Conservation (phyloP, 1,140 invertebrate species). For the Drosophila jambulina region DNA sequence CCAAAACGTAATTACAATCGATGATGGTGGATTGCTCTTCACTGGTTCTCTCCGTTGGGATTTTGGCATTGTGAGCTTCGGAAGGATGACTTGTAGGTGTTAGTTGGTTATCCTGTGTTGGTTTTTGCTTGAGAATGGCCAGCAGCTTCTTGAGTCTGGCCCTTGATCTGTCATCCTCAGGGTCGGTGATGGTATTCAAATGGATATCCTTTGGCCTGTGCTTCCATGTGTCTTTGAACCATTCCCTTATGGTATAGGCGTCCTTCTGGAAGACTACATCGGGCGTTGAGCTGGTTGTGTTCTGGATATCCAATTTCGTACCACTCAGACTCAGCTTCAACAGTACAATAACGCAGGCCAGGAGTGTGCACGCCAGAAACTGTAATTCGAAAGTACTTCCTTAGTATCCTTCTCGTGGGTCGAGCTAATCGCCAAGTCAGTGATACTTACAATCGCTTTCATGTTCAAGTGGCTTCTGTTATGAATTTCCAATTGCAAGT, state of each 20-base stretch:
- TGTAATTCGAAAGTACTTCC: neutral
- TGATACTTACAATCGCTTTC: conserved; percentile 65
- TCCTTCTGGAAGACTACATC: neutral
- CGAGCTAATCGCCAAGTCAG: neutral
- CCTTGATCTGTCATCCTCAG: neutral
- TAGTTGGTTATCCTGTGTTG: neutral
- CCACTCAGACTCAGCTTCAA: conserved; percentile 9
- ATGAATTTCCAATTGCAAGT: conserved; percentile 10
- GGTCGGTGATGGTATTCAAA: conserved; percentile 5
- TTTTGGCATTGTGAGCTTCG: neutral
- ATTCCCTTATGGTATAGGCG: neutral
- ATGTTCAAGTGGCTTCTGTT: conserved; percentile 57
- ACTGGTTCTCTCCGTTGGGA: neutral
- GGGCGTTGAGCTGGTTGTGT: neutral
- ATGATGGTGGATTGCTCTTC: conserved; percentile 14
- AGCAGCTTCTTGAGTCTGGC: conserved; percentile 18
- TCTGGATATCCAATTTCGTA: neutral
- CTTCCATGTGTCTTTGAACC: conserved; percentile 6
- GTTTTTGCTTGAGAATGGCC: conserved; percentile 2
- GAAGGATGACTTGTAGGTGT: neutral
- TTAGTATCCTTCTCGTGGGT: conserved; percentile 4
- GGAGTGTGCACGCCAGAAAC: conserved; percentile 15
- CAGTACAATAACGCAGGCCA: conserved; percentile 24
- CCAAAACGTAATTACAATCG: conserved; percentile 13
- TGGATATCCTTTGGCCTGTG: conserved; percentile 1